Base-by-base conservation (phyloP, 2,888 invertebrate genomes). In the Norana najaformis region DNA sequence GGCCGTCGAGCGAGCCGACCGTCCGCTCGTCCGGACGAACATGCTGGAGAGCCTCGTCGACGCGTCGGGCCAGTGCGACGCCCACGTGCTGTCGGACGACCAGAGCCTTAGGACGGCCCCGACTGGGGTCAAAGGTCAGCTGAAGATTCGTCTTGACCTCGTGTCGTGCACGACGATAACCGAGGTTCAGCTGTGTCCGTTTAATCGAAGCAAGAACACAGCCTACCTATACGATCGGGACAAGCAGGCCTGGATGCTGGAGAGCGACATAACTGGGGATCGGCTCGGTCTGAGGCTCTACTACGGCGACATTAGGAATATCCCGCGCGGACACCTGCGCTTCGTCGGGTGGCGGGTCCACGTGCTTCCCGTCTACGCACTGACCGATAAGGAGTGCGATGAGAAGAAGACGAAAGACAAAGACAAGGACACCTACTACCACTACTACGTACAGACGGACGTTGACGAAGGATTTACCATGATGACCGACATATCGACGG, bases 401-500 rank as follows among this genome's bases (percentile, higher is more conserved):
- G 34, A 88, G 88, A 35, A 47, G 41, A 88, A 39, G 23, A 88
- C 37, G 41, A 47, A 88, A 20, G 37, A 20, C 20, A 82, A 38
- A 23, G 41, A 53, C 34, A 41, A 41, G 34, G 97, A 30, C 96
- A 97, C 97, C 8, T 97, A 96, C 94, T 96, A 96, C 93, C 96
- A 97, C 93, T 97, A 97, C 94, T 97, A 97, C 94, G 96, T 97
- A 34, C 97, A 97, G 94, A 97, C 97, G 91, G 96, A 96, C 96
- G 0, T 96, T 96, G 1, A 97, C 94, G 97, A 97, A 93, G 97
- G 97, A 14, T 96, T 97, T 92, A 96, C 97, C 94, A 97, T 97
- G 96, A 97, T 97, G 94, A 97, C 97, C 13, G 96, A 96, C 92
- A 95, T 97, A 88, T 96, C 96, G 30, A 96, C 97, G 38, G 96